phyloP scores from a whole-genome alignment of 2,888 invertebrate species.

The Acholoe squamosa region DNA sequence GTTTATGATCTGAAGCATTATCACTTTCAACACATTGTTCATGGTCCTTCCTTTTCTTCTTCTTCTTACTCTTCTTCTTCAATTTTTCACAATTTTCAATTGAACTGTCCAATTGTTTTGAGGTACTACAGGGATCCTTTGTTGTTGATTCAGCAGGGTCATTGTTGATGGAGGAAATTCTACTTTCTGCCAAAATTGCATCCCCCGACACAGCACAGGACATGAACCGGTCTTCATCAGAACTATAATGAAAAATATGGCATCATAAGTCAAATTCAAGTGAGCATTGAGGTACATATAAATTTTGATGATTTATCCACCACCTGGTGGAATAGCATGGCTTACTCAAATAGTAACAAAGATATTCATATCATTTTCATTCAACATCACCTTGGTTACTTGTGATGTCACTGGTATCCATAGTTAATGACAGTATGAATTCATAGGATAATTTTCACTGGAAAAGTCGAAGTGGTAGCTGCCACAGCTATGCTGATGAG shows the following conservation, averaged over 20 bases:
- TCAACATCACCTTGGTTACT: no score
- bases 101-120: background rate
- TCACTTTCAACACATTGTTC: background rate
- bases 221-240: constrained; percentile 73
- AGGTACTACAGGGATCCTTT: background rate
- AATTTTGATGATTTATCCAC: no score
- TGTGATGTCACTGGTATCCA: no score
- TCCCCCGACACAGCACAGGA: constrained; percentile 74
- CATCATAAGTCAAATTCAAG: no score
- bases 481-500: no score
- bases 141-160: background rate
- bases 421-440: no score
- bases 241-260: constrained; percentile 69
- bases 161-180: constrained; percentile 28
- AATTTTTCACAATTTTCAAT: background rate
- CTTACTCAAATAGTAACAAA: no score
- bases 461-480: no score
- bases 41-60: background rate
- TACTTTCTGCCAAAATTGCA: constrained; percentile 74
- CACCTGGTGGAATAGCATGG: no score
- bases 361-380: no score
- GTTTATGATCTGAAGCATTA: background rate
- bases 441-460: no score
- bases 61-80: constrained; percentile 8
- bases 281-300: no score